phyloP scores from a whole-genome alignment of 2,888 invertebrate genomes.

The Nephrotoma guestfalica region DNA sequence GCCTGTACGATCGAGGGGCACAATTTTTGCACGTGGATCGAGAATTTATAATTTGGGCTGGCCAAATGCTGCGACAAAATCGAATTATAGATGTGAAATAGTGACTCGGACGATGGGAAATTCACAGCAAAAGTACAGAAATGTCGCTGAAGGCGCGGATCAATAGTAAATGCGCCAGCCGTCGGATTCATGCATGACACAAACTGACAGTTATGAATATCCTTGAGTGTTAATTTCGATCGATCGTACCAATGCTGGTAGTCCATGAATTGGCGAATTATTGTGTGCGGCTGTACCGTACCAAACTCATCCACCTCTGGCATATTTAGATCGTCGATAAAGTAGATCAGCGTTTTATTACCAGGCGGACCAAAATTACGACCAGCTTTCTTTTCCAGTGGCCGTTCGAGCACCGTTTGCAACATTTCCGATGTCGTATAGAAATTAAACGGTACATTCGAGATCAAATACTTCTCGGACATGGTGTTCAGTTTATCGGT shows the following conservation, averaged over 20 bases:
- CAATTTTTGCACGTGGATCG: conserved; percentile 40
- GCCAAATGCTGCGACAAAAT: conserved; percentile 65
- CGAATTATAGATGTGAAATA: conserved; percentile 69
- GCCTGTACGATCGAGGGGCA: conserved; percentile 48
- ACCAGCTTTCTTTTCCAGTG: conserved; percentile 89
- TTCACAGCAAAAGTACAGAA: conserved; percentile 80
- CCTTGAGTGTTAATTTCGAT: conserved; percentile 68
- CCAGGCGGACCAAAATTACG: conserved; percentile 87
- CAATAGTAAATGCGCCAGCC: conserved; percentile 90
- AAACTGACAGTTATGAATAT: conserved; percentile 87
- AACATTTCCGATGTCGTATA: conserved; percentile 90
- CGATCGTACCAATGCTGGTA: conserved; percentile 94
- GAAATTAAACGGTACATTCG: conserved; percentile 88
- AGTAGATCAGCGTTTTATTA: conserved; percentile 83
- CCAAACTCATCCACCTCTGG: conserved; percentile 90
- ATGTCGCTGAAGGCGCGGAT: conserved; percentile 76
- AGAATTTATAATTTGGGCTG: conserved; percentile 52
- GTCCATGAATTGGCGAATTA: conserved; percentile 85
- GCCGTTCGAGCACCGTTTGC: conserved; percentile 76
- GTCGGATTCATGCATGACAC: conserved; percentile 95
- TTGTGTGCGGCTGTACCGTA: conserved; percentile 89
- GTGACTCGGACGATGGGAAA: conserved; percentile 69
- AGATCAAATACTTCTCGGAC: conserved; percentile 62
- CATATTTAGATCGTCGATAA: conserved; percentile 95
- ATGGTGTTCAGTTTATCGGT: conserved; percentile 63